Conservation (phyloP, 2,888 invertebrate genomes). For the Melipona beecheii region DNA sequence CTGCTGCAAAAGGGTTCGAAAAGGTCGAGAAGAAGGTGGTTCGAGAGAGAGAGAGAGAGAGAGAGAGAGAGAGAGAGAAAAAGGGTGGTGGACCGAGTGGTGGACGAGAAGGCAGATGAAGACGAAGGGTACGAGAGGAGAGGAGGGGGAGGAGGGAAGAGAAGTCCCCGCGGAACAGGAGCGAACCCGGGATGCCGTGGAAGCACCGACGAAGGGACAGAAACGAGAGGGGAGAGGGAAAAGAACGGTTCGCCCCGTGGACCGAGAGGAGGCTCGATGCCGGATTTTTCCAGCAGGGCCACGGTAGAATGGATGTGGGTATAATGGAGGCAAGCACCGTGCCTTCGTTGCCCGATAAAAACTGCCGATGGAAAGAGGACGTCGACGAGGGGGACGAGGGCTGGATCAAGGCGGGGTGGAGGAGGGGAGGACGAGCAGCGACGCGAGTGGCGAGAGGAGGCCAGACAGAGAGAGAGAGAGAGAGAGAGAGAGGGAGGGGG, state of each 20-base stretch:
- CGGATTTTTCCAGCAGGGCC: conserved; percentile 71
- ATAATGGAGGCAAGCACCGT: conserved; percentile 73
- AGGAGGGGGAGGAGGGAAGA: not conserved
- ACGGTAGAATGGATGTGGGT: conserved; percentile 72
- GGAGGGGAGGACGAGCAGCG: conserved; percentile 27
- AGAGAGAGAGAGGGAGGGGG: not conserved
- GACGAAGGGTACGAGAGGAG: not conserved
- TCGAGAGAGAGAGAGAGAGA: conserved; percentile 19
- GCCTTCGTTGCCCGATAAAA: conserved; percentile 74
- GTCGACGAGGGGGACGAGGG: conserved; percentile 39
- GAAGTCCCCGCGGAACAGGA: conserved; percentile 45
- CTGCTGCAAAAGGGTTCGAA: conserved; percentile 59
- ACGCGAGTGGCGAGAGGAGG: conserved; percentile 20
- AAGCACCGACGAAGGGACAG: conserved; percentile 14
- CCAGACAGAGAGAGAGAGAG: conserved; percentile 16
- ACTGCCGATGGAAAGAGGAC: conserved; percentile 69
- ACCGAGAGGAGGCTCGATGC: conserved; percentile 63
- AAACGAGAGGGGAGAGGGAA: conserved; percentile 7
- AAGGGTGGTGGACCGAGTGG: not conserved
- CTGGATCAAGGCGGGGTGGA: conserved; percentile 28
- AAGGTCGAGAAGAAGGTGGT: conserved; percentile 47
- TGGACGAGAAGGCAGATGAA: conserved; percentile 25
- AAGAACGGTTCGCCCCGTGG: conserved; percentile 56
- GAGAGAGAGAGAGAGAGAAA: not conserved
- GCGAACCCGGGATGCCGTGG: conserved; percentile 22